These are phyloP conservation scores for Drosophila erecta DNA, from an alignment of 1,140 invertebrate genomes.

Conservation along the genomic window DNA sequence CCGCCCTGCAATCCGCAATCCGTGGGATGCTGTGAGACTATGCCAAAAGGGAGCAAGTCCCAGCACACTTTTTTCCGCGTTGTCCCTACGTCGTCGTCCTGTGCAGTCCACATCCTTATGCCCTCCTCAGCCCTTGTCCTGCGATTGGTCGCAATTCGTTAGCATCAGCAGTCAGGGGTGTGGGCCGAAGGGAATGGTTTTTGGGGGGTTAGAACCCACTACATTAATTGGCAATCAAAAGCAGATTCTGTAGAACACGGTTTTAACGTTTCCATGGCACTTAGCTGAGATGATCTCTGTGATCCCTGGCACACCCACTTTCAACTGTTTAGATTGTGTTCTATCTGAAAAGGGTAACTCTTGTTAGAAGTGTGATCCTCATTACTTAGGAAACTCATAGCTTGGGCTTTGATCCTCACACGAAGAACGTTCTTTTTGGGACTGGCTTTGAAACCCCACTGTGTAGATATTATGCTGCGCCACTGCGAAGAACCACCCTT, in stretches of 20 bases:
- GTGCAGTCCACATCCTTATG: slow-evolving; percentile 30
- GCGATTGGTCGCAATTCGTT: slow-evolving; percentile 25
- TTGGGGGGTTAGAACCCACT: background rate
- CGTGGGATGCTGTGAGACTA: slow-evolving; percentile 36
- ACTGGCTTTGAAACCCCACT: background rate
- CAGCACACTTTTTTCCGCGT: slow-evolving; percentile 59
- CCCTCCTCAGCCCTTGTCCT: slow-evolving; percentile 21
- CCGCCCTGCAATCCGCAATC: slow-evolving; percentile 21
- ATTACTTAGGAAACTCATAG: too few relatives aligned
- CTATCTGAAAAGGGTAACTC: too few relatives aligned
- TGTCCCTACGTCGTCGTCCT: slow-evolving; percentile 68
- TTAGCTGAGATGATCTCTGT: too few relatives aligned
- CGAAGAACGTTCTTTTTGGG: too few relatives aligned
- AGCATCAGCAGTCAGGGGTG: slow-evolving; percentile 13
- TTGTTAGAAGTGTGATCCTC: too few relatives aligned
- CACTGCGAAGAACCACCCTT: slow-evolving; percentile 22
- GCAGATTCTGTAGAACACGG: too few relatives aligned
- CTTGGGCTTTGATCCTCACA: too few relatives aligned
- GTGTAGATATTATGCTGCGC: background rate
- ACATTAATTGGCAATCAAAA: background rate
- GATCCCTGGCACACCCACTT: too few relatives aligned
- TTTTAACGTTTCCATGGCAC: too few relatives aligned
- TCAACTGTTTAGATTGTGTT: too few relatives aligned
- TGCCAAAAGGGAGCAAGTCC: slow-evolving; percentile 58
- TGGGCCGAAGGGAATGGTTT: background rate